These are phyloP conservation scores for Potamarius usumacintae DNA, from an alignment of 2,113 vertebrate genomes.

Conservation along the genomic window DNA sequence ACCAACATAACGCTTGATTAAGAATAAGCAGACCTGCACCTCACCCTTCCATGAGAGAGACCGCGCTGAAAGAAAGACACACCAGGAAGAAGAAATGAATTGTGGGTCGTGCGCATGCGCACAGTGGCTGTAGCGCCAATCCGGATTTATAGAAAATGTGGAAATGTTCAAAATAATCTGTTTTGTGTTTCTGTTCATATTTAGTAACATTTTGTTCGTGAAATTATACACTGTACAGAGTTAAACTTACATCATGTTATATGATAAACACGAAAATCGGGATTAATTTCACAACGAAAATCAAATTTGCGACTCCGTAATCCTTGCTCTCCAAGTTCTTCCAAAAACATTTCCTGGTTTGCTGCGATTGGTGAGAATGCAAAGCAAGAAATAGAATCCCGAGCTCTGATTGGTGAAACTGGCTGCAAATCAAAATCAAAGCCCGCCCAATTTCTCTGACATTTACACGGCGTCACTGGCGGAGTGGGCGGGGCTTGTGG, in stretches of 20 bases:
- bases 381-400: neutral
- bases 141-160: neutral
- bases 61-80: neutral
- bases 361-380: slow-evolving; percentile 41
- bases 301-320: neutral
- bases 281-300: neutral
- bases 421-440: slow-evolving; percentile 31
- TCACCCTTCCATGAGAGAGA: neutral
- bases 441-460: neutral
- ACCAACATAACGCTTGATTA: too few species aligned
- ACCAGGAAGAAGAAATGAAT: neutral
- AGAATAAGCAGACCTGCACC: neutral
- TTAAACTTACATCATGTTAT: neutral
- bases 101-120: slow-evolving; percentile 32
- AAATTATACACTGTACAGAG: neutral
- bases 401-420: slow-evolving; percentile 12
- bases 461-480: neutral
- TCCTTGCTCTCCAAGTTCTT: neutral
- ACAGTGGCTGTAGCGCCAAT: neutral
- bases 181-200: neutral
- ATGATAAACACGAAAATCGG: neutral
- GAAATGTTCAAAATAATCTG: neutral
- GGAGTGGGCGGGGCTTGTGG: slow-evolving; percentile 54
- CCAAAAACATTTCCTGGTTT: neutral
- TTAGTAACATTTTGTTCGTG: neutral